Percentiles rank a stretch among this genome's conserved stretches.
Conservation (phyloP, 2,113 vertebrate species). For the Melospiza georgiana region DNA sequence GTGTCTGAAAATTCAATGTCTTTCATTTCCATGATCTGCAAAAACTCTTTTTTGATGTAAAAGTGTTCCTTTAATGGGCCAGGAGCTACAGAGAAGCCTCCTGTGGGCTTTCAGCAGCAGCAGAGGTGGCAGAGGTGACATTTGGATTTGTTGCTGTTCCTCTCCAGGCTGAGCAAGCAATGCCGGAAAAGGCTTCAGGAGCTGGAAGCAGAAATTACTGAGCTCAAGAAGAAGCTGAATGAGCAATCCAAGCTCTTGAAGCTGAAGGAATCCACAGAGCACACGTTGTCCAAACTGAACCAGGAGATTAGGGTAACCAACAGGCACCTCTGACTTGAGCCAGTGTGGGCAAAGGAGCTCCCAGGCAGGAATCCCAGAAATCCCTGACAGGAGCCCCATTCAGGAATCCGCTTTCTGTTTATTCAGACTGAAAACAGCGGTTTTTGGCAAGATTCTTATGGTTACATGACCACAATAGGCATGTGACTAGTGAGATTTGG, state of each 20-base stretch:
- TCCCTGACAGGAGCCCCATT: not conserved
- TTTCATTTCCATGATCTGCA: not conserved
- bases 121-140: not conserved
- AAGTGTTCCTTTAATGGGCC: accelerated
- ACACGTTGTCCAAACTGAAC: slow-evolving; percentile 87
- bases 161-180: slow-evolving; percentile 87
- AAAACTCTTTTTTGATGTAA: not conserved
- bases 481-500: not conserved
- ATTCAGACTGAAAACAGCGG: not conserved
- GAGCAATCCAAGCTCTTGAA: slow-evolving; percentile 94
- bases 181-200: slow-evolving; percentile 92
- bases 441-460: not conserved
- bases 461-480: accelerated
- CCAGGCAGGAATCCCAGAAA: not conserved
- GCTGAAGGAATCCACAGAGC: slow-evolving; percentile 88
- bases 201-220: slow-evolving; percentile 85
- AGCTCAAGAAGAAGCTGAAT: slow-evolving; percentile 90
- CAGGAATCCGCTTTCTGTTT: not conserved
- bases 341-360: not conserved
- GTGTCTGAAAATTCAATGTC: not conserved
- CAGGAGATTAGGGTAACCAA: slow-evolving; percentile 87
- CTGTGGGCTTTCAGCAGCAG: not conserved
- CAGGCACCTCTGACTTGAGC: not conserved
- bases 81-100: not conserved
- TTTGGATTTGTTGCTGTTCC: not conserved